Conservation (phyloP, 2,888 invertebrate species). For the Drosophila quinaria region DNA sequence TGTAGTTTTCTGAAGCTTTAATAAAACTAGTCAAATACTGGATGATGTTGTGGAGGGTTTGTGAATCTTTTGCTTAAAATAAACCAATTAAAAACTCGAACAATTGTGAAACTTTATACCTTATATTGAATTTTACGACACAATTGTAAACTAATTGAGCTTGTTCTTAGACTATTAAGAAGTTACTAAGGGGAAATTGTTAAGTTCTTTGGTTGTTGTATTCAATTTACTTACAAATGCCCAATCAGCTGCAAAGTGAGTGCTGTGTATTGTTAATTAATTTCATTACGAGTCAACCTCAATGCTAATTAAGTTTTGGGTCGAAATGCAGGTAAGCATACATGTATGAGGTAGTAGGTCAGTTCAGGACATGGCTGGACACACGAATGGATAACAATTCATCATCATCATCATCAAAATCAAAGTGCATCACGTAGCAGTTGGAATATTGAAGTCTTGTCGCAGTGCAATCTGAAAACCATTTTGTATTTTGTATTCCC, state of each 20-base stretch:
- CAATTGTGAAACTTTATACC: too few relatives aligned
- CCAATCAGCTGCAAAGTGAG: conserved; percentile 47
- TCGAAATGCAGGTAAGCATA: conserved; percentile 32
- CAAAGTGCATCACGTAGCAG: conserved; percentile 51
- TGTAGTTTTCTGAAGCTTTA: too few relatives aligned
- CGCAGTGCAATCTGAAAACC: conserved; percentile 51
- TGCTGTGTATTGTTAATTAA: conserved; percentile 49
- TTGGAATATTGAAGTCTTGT: conserved; percentile 51
- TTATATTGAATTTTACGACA: not conserved
- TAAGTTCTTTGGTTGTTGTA: not conserved
- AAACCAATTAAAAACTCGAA: too few relatives aligned
- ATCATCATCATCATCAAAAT: conserved; percentile 48
- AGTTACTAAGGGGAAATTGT: not conserved
- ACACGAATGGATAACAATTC: conserved; percentile 51
- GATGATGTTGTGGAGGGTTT: too few relatives aligned
- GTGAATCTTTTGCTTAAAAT: too few relatives aligned
- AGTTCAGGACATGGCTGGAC: conserved; percentile 11
- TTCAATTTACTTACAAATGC: conserved; percentile 43
- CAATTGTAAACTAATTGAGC: conserved; percentile 1
- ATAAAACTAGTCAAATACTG: too few relatives aligned
- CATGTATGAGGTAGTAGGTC: conserved; percentile 2
- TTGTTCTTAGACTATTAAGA: conserved; percentile 1
- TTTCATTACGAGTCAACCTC: conserved; percentile 45
- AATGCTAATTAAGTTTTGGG: conserved; percentile 50
- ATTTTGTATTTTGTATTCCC: conserved; percentile 69